Evolutionary conservation across 2,888 invertebrate genomes (phyloP), one percentile per base, ranked within the genome.

Genomic region (Chorisops tibialis): DNA sequence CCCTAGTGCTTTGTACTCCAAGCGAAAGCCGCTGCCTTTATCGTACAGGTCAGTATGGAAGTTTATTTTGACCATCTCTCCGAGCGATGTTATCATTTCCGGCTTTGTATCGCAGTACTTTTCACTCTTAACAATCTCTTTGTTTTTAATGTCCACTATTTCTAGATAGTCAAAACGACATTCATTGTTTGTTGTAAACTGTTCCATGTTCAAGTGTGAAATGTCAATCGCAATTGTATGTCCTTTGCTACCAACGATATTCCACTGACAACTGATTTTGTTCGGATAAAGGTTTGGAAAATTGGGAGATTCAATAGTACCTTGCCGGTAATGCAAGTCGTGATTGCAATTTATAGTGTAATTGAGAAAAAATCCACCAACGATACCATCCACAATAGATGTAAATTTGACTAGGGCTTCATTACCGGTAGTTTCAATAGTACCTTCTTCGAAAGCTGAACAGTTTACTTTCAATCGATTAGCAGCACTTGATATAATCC

Each of bases 281-380:
- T 81, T 73, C 1, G 87, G 85, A 78, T 91, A 92, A 1, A 79
- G 74, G 50, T 85, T 78, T 0, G 95, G 95, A 73, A 87, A 95
- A 72, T 91, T 91, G 0, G 93, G 93, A 66, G 93, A 91, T 75
- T 95, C 95, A 64, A 96, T 89, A 11, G 88, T 84, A n/a, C 93
- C 93, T 66, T 82, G 79, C 43, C 70, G 35, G 12, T 65, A 61
- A 0, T 69, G 63, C n/a, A 75, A 52, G 1, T 54, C 63, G 6
- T 65, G 66, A 0, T 59, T 63, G 54, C 77, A 78, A 35, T 73
- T 70, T 1, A 70, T 71, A 0, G 58, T 22, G 43, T 77, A 77
- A 22, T 71, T 68, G 1, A 77, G 11, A 9, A 50, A 47, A 14
- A 72, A 65, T 52, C 76, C 76, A 9, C 64, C 61, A 0, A 63